These are phyloP conservation scores for Hypomecis atomaria DNA, from an alignment of 2,888 invertebrate species.

Conservation along the genomic window DNA sequence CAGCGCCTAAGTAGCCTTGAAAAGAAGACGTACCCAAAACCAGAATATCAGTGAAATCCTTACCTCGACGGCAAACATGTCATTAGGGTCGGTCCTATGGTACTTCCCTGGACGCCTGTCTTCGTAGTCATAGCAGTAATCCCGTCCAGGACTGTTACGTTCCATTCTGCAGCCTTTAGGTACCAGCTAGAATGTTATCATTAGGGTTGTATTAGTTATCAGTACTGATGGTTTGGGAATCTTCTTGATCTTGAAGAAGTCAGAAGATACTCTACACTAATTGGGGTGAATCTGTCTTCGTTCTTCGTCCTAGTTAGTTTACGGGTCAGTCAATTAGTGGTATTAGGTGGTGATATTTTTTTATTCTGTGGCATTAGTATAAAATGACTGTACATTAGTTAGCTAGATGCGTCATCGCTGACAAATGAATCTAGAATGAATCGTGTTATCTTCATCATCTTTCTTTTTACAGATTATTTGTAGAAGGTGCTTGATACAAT, in stretches of 20 bases:
- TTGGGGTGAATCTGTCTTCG: neutral
- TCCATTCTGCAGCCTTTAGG: conserved; percentile 29
- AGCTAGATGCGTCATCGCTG: neutral
- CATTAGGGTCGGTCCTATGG: conserved; percentile 46
- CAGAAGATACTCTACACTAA: neutral
- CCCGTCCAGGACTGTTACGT: conserved; percentile 21
- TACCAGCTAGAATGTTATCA: conserved; percentile 30
- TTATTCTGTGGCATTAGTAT: conserved; percentile 5
- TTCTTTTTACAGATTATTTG: no score
- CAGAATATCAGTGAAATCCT: conserved; percentile 6
- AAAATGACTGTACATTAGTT: conserved; percentile 2
- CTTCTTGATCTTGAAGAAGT: neutral
- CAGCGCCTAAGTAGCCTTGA: neutral
- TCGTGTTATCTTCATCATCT: no score
- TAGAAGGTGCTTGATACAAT: no score
- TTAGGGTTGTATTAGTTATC: conserved; percentile 14
- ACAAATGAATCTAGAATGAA: neutral
- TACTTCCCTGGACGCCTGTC: conserved; percentile 24
- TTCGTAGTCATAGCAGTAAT: conserved; percentile 32
- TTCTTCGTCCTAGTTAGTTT: conserved; percentile 5
- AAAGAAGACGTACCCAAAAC: conserved; percentile 10
- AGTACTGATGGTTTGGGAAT: neutral
- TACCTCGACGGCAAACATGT: conserved; percentile 52
- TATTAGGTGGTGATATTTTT: neutral
- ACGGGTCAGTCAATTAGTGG: conserved; percentile 1